A percentile compares a stretch with the other conserved stretches of the same genome.
These are phyloP conservation scores for Nomada lathburiana DNA, from an alignment of 2,888 invertebrate species.

Conservation along the genomic window DNA sequence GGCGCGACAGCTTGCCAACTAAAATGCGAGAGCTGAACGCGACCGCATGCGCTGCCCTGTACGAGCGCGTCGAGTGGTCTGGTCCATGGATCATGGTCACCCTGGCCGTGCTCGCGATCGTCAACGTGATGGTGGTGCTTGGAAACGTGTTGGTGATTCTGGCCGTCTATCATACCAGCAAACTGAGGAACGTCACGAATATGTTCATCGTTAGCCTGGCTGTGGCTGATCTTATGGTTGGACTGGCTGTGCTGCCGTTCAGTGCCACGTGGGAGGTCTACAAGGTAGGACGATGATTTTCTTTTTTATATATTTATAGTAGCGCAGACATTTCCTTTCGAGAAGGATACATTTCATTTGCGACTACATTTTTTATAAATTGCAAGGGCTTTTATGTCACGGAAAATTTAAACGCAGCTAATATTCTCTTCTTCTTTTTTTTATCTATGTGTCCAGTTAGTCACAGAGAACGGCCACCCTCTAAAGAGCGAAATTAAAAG, in stretches of 20 bases:
- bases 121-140: constrained; percentile 95
- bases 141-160: constrained; percentile 97
- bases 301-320: background rate
- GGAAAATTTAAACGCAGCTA: no score
- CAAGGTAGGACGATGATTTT: constrained; percentile 87
- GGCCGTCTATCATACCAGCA: constrained; percentile 95
- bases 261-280: constrained; percentile 97
- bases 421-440: background rate
- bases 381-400: no score
- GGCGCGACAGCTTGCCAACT: constrained; percentile 63
- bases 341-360: no score
- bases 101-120: constrained; percentile 92
- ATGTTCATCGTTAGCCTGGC: constrained; percentile 98
- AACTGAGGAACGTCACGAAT: constrained; percentile 97
- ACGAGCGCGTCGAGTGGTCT: constrained; percentile 93
- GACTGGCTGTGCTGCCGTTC: constrained; percentile 97
- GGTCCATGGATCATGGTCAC: constrained; percentile 91
- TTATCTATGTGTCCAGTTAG: background rate
- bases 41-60: constrained; percentile 92
- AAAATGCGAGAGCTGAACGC: constrained; percentile 92
- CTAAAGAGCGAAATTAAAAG: constrained; percentile 5
- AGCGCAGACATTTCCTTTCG: no score
- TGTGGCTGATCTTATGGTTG: constrained; percentile 98
- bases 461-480: background rate
- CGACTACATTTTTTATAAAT: no score